phyloP scores from a whole-genome alignment of 2,797 vertebrate genomes.

The Sebastes iracundus region DNA sequence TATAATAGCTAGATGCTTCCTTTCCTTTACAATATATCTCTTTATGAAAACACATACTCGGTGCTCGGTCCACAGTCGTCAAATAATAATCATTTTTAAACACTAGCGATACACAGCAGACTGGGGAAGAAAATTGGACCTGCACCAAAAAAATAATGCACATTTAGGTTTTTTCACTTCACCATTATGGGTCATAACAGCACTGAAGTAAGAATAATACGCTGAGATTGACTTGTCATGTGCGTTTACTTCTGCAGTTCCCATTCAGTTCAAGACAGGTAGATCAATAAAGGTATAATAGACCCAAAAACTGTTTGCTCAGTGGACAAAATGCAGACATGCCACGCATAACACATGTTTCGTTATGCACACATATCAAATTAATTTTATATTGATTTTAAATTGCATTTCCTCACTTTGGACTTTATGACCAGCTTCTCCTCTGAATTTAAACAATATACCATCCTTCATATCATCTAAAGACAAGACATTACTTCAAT shows the following conservation, averaged over 20 bases:
- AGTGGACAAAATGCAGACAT: conserved; percentile 15
- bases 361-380: not conserved
- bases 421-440: not conserved
- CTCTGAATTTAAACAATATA: not conserved
- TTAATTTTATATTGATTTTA: not conserved
- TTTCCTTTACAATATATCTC: not conserved
- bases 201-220: conserved; percentile 41
- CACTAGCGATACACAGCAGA: not conserved
- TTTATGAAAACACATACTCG: not conserved
- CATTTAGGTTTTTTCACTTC: not conserved
- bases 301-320: conserved; percentile 3
- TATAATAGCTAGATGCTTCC: conserved; percentile 1
- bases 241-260: conserved; percentile 23
- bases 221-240: conserved; percentile 23
- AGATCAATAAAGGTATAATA: conserved; percentile 59
- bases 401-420: not conserved
- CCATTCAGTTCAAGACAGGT: conserved; percentile 25
- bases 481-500: not conserved
- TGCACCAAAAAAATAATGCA: not conserved
- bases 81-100: not conserved
- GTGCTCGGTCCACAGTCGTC: not conserved
- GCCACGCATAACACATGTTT: not conserved
- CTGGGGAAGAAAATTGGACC: conserved; percentile 10
- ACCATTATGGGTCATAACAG: conserved; percentile 26
- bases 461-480: not conserved